Conservation (phyloP, 2,797 vertebrate species). For the Paratrypauchen microcephalus region DNA sequence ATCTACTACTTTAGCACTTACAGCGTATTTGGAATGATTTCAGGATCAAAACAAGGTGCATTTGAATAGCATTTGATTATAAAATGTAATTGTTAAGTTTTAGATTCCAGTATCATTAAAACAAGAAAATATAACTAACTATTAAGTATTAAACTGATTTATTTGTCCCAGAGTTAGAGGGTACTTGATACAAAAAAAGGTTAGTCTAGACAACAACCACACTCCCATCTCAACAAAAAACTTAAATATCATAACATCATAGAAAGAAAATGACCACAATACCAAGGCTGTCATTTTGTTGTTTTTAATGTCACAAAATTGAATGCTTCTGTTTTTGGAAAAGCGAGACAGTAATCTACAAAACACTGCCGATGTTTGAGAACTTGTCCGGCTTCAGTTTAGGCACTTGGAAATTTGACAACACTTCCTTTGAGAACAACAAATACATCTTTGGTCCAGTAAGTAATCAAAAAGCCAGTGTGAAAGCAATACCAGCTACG, state of each 20-base stretch:
- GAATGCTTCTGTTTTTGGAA: slow-evolving; percentile 73
- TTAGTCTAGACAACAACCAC: background rate
- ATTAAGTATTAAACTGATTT: too few species aligned
- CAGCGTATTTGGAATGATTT: too few species aligned
- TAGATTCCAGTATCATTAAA: too few species aligned
- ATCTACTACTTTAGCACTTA: too few species aligned
- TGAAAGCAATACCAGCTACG: slow-evolving; percentile 62
- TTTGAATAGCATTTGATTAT: too few species aligned
- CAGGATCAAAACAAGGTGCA: too few species aligned
- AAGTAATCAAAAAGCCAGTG: slow-evolving; percentile 64
- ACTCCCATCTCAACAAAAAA: slow-evolving; percentile 4
- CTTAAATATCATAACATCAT: slow-evolving; percentile 29
- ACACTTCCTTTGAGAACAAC: slow-evolving; percentile 71
- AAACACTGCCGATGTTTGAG: slow-evolving; percentile 66
- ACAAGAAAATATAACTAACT: too few species aligned
- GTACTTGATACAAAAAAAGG: too few species aligned
- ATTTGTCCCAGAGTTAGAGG: too few species aligned
- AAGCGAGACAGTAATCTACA: slow-evolving; percentile 70
- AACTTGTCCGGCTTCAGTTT: slow-evolving; percentile 69
- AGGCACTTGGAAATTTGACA: slow-evolving; percentile 81
- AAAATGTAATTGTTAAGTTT: too few species aligned
- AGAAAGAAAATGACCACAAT: slow-evolving; percentile 54
- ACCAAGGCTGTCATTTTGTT: slow-evolving; percentile 43
- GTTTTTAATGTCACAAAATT: slow-evolving; percentile 79
- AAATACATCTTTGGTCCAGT: slow-evolving; percentile 80